Base-by-base conservation (phyloP, 2,888 invertebrate genomes). In the Drosophila fulvimacula region DNA sequence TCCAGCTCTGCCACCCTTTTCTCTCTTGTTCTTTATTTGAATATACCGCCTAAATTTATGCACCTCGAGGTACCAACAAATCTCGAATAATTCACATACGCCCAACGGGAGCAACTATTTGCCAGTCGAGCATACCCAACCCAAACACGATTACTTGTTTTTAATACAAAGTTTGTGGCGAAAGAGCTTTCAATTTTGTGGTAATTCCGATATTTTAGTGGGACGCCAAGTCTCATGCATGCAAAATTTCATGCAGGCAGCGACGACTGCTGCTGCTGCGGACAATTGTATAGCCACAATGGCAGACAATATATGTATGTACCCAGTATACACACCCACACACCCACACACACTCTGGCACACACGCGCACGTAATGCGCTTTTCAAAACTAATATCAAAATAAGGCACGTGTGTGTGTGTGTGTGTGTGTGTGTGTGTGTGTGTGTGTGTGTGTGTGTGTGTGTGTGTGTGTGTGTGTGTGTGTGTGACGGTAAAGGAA, bases 331-430 rank as follows among this genome's bases (percentile, higher is more conserved):
- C 15, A 15, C 13, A 17, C 30, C 7, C 55, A 42, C 59, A 17
- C 59, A 39, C n/a, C n/a, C 34, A 38, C 46, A 44, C 24, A 48
- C 34, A 1, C 27, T 41, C 5, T 9, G 15, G 49, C 24, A 30
- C 57, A 21, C 46, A 34, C 57, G 34, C 46, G 38, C 52, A 34
- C 46, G 61, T 76, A 79, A 82, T 81, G 78, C 83, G 78, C 78
- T 81, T 81, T 82, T 77, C 60, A 69, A 73, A 84, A 83, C 75
- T 81, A 83, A 81, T 83, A 73, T 70, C 66, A 67, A 75, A 74
- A 83, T 69, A 69, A 68, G 27, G 21, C 21, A 48, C 51, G 53
- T 39, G 53, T 39, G 27, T 27, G 32, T 21, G 34, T 9, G 51
- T 21, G 24, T n/a, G 49, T 38, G 27, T 11, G 24, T 11, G 5